These are phyloP conservation scores for Neuroscelio doddi DNA, from an alignment of 2,888 invertebrate genomes.

Conservation along the genomic window DNA sequence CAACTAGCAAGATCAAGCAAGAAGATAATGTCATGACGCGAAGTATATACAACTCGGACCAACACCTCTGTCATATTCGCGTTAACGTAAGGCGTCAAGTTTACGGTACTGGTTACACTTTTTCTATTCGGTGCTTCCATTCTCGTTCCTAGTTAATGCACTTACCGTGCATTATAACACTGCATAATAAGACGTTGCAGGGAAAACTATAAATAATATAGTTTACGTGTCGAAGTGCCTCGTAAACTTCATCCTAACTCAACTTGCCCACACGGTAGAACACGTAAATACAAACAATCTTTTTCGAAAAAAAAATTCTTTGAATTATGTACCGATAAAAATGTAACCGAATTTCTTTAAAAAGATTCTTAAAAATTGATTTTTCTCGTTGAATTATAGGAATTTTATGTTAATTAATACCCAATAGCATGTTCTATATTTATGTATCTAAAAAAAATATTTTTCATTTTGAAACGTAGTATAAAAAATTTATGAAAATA, in stretches of 20 bases:
- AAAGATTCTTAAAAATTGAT: no score
- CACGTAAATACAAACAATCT: slow-evolving; percentile 32
- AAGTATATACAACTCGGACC: slow-evolving; percentile 12
- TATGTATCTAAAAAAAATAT: no score
- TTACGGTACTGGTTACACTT: slow-evolving; percentile 24
- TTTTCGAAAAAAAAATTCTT: no score
- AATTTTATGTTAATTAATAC: no score
- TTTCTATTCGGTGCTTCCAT: slow-evolving; percentile 18
- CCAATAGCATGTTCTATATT: no score
- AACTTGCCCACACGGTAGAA: slow-evolving; percentile 19
- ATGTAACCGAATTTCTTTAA: no score
- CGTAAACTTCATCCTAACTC: slow-evolving; percentile 32
- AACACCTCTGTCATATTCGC: slow-evolving; percentile 22
- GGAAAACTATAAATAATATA: slow-evolving; percentile 38
- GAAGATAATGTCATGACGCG: slow-evolving; percentile 24
- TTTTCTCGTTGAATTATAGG: no score
- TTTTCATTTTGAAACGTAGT: no score
- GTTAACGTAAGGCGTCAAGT: slow-evolving; percentile 21
- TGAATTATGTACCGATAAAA: no score
- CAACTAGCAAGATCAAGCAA: slow-evolving; percentile 6
- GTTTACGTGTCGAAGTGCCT: slow-evolving; percentile 34
- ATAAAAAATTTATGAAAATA: no score
- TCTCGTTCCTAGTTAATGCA: slow-evolving; percentile 20
- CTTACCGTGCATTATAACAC: slow-evolving; percentile 26
- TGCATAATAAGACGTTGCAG: slow-evolving; percentile 37